Base-by-base conservation (phyloP, 2,888 invertebrate genomes). In the Amiota mariae region DNA sequence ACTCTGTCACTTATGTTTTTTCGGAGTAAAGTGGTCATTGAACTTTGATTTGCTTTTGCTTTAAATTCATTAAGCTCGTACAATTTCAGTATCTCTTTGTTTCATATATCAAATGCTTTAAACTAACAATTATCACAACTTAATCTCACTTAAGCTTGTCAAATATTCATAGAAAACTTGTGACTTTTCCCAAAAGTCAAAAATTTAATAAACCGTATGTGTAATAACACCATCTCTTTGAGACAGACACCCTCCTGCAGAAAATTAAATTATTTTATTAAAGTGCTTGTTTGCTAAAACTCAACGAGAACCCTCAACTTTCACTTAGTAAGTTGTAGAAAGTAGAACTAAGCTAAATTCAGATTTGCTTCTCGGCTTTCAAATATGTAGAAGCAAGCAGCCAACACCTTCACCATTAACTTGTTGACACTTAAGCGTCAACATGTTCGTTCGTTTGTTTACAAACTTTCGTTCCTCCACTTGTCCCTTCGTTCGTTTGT, bases 381-480 rank as follows among this genome's bases (percentile, higher is more conserved):
- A n/a, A n/a, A 51, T n/a, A 8, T 9, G 10, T 2, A 36, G 20
- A 15, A 54, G 67, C 67, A 54, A 12, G n/a, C 18, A 68, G 20
- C 18, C 36, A 71, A 77, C 81, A 81, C 77, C 78, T 79, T 74
- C 82, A 76, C 81, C 81, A 78, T 81, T 78, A 77, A 82, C 86
- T 81, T 84, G 85, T 85, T 85, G 86, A 82, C 83, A 84, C 80
- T 77, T 81, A 64, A 77, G 71, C 80, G 72, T 73, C 76, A 71
- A 66, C 48, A 66, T 66, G 66, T 66, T 66, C 48, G 12, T 63
- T 12, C 46, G 46, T 15, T 12, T 36, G 63, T 66, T 24, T 72
- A 70, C 72, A 24, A 47, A 46, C 36, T 36, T 36, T 36, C 36
- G 8, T 36, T 71, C 48, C 72, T 70, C 75, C 78, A 77, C 72